Evolutionary conservation across 2,797 vertebrate species (phyloP).

Genomic region (Echiichthys vipera): DNA sequence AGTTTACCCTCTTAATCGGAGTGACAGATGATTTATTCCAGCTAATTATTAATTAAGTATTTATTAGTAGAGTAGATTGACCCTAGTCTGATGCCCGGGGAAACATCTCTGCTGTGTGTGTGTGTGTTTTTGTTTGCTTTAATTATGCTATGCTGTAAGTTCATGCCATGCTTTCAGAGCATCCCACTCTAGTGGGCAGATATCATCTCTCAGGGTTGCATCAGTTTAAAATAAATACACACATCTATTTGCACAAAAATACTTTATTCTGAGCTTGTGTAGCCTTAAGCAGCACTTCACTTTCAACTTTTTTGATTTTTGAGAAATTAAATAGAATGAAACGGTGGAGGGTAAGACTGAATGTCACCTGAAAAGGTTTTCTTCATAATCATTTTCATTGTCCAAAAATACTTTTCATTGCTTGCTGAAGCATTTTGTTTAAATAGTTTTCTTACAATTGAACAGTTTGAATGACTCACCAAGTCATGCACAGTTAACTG

Average conservation of each 20-base stretch:
- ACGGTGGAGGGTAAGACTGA: not conserved
- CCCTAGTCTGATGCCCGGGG: no score
- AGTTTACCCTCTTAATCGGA: not conserved
- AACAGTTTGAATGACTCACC: no score
- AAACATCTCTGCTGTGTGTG: conserved; percentile 15
- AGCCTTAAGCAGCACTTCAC: not conserved
- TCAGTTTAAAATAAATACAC: conserved; percentile 19
- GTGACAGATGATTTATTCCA: not conserved
- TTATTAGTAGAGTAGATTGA: conserved; percentile 4
- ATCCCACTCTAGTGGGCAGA: conserved; percentile 18
- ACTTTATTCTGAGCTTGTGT: not conserved
- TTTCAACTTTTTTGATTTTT: conserved; percentile 6
- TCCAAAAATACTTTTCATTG: no score
- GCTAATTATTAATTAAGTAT: conserved; percentile 1
- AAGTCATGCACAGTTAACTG: no score
- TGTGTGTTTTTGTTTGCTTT: conserved; percentile 14
- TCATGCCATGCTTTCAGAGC: conserved; percentile 19
- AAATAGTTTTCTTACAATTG: no score
- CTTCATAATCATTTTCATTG: not conserved
- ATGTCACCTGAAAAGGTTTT: conserved; percentile 1
- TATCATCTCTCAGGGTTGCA: conserved; percentile 23
- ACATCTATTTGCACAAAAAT: conserved; percentile 9
- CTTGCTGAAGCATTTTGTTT: no score
- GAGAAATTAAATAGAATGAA: not conserved
- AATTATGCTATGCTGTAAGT: conserved; percentile 32